These are phyloP conservation scores for Oreortyx pictus DNA, from an alignment of 2,797 vertebrate species.

Conservation along the genomic window DNA sequence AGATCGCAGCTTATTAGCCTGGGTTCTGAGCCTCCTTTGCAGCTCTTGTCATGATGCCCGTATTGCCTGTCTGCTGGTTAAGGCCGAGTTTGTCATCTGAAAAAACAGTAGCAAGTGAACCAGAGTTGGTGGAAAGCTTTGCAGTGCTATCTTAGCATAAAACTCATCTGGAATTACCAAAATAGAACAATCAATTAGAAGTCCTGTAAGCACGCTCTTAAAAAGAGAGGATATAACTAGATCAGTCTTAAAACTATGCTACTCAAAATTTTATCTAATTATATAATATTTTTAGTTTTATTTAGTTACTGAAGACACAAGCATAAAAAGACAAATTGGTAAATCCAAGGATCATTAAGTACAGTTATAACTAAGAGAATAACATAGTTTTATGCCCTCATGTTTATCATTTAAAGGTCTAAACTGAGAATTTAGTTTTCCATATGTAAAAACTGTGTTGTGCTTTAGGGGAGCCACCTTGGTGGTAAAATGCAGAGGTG, in stretches of 20 bases:
- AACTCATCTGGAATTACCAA: not conserved
- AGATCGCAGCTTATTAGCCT: not conserved
- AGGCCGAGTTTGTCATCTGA: too few species aligned
- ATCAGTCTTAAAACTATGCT: not conserved
- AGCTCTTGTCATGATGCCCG: too few species aligned
- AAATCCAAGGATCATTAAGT: not conserved
- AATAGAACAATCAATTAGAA: not conserved
- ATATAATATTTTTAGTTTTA: not conserved
- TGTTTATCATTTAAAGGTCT: not conserved
- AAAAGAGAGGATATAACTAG: not conserved
- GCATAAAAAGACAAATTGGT: not conserved
- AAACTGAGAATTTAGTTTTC: not conserved
- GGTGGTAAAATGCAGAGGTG: not conserved
- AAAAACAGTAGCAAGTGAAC: not conserved
- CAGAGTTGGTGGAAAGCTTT: not conserved
- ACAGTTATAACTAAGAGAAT: not conserved
- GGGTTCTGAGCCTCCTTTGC: not conserved
- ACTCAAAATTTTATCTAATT: not conserved
- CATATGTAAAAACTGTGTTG: not conserved
- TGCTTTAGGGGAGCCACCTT: not conserved
- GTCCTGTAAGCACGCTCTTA: not conserved
- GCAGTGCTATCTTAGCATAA: accelerated
- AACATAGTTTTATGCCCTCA: not conserved
- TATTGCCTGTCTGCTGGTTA: accelerated
- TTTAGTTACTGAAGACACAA: not conserved